Evolutionary conservation across 2,888 invertebrate genomes (phyloP).

Genomic region (Acanthosepion lycidas): DNA sequence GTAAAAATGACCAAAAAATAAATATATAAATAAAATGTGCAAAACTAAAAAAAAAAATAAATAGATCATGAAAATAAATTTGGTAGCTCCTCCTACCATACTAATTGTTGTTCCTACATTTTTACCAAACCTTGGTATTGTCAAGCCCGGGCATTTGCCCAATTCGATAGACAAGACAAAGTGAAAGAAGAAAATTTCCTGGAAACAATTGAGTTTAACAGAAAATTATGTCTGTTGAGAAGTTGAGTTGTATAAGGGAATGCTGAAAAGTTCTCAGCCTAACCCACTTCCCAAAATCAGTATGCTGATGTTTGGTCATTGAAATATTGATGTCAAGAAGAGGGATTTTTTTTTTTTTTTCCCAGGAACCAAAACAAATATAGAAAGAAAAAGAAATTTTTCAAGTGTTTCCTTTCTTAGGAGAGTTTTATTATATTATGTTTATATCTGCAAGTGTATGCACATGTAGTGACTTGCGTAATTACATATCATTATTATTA

Average conservation of each 20-base stretch:
- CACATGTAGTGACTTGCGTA: neutral
- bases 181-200: neutral
- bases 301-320: too few relatives aligned
- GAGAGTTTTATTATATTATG: neutral
- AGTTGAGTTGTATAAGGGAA: neutral
- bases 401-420: neutral
- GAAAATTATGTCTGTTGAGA: neutral
- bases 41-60: neutral
- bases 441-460: neutral
- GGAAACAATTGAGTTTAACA: neutral
- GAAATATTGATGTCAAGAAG: too few relatives aligned
- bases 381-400: neutral
- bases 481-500: neutral
- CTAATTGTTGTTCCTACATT: neutral
- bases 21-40: neutral
- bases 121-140: neutral
- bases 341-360: too few relatives aligned
- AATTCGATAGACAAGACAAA: neutral
- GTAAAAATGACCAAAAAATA: slow-evolving; percentile 3
- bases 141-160: neutral
- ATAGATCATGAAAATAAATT: slow-evolving; percentile 20
- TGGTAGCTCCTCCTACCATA: neutral
- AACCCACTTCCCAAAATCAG: too few relatives aligned
- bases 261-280: too few relatives aligned
- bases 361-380: neutral